Evolutionary conservation across 2,888 invertebrate genomes (phyloP), one percentile per base, ranked within the genome.

Genomic region (Polietes domitor): DNA sequence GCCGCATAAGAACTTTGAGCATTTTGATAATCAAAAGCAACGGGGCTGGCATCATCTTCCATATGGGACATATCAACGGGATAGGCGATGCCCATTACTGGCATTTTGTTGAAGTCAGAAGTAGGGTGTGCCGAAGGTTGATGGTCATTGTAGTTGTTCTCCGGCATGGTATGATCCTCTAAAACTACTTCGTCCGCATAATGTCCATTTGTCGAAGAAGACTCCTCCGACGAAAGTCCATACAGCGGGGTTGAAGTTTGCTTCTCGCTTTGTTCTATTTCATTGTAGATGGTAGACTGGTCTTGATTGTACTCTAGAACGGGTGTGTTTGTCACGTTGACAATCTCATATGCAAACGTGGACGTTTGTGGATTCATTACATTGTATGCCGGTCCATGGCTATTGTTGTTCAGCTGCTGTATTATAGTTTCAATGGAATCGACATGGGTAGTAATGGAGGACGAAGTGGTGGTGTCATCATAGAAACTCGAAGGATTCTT

Each of bases 341-440:
- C 65, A 0, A 37, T 4, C 0, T 58, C 55, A 43, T 71, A 53
- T 10, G 61, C 53, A 47, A 77, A 74, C 3, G 61, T 26, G 5
- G 73, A 53, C 12, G 47, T 68, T 24, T 80, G 63, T 43, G 77
- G 90, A 78, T 82, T 87, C 0, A 90, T 88, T 32, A 91, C 88
- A 76, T 89, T 90, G 78, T 92, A 92, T 41, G 89, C 86, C 5
- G 92, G 92, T 0, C 92, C 92, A 58, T 91, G 90, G 80, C 89
- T 92, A 3, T 90, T 91, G 68, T 93, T 81, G 88, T 95, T 95
- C 10, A 95, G 89, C 93, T 95, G 94, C 87, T 95, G 93, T 79
- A 95, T 93, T 5, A 95, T 95, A 68, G 95, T 93, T 19, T 94
- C 93, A 72, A 94, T 93, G 0, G 94, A 93, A 82, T 93, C 93